These are phyloP conservation scores for Eclectus roratus DNA, from an alignment of 2,113 vertebrate genomes.

Conservation along the genomic window DNA sequence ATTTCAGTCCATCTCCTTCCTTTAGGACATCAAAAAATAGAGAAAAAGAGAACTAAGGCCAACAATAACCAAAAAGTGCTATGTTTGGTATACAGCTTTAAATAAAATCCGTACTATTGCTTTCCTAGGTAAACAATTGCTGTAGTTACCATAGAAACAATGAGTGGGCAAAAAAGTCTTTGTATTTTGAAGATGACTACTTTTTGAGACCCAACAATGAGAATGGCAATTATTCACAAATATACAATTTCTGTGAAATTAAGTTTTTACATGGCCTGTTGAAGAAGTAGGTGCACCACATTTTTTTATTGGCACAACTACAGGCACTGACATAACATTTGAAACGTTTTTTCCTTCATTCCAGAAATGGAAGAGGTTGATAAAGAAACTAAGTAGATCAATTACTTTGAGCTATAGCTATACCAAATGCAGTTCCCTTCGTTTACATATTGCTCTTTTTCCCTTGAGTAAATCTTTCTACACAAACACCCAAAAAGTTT, in stretches of 20 bases:
- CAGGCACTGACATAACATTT: not conserved
- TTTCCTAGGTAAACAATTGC: constrained; percentile 19
- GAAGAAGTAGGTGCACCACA: not conserved
- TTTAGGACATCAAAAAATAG: not conserved
- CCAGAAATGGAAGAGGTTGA: not conserved
- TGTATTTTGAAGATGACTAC: not conserved
- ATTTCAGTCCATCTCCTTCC: not conserved
- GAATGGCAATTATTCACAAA: not conserved
- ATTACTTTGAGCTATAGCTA: not conserved
- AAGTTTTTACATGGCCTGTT: not conserved
- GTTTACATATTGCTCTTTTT: not conserved
- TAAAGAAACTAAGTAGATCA: not conserved
- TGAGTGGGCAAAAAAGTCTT: not conserved
- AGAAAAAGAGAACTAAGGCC: not conserved
- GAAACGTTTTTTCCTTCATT: not conserved
- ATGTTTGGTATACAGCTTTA: not conserved
- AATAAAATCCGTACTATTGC: not conserved
- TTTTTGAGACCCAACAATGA: not conserved
- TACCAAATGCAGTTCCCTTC: not conserved
- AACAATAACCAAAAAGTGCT: not conserved
- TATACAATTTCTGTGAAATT: not conserved
- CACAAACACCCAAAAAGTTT: not conserved
- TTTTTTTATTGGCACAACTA: not conserved
- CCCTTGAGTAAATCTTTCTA: not conserved
- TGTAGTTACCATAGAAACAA: not conserved